phyloP scores from a whole-genome alignment of 2,888 invertebrate species.

The Parelbella ahira region DNA sequence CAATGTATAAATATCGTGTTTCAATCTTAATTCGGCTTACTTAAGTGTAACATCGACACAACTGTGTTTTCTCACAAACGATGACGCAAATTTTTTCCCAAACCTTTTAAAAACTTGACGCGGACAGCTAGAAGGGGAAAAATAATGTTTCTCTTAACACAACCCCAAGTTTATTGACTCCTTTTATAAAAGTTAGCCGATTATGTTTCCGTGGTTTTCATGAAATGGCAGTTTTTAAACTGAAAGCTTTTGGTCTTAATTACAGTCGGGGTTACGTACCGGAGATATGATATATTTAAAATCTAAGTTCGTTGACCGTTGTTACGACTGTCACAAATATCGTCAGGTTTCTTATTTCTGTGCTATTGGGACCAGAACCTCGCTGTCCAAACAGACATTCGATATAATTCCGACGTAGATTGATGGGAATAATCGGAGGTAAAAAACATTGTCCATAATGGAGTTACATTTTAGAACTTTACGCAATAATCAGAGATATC shows the following conservation, averaged over 20 bases:
- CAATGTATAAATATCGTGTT: no score
- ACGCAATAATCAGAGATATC: constrained; percentile 1
- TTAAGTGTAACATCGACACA: no score
- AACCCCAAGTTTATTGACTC: not conserved
- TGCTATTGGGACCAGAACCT: constrained; percentile 13
- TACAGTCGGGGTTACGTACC: no score
- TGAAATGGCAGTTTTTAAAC: no score
- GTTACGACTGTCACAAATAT: constrained; percentile 11
- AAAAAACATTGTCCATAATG: constrained; percentile 1
- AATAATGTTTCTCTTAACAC: not conserved
- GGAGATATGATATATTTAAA: no score
- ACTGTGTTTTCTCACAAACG: no score
- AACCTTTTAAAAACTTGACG: not conserved
- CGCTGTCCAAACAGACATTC: not conserved
- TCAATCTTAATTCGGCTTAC: no score
- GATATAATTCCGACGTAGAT: constrained; percentile 11
- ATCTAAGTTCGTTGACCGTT: constrained; percentile 5
- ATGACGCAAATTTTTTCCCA: not conserved
- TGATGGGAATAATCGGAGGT: no score
- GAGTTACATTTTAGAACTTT: not conserved
- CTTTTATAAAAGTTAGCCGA: no score
- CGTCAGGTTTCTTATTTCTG: not conserved
- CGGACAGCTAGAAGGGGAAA: not conserved
- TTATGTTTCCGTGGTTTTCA: no score
- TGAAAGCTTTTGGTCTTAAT: no score